Conservation (phyloP, 2,797 vertebrate genomes). For the Masticophis lateralis region DNA sequence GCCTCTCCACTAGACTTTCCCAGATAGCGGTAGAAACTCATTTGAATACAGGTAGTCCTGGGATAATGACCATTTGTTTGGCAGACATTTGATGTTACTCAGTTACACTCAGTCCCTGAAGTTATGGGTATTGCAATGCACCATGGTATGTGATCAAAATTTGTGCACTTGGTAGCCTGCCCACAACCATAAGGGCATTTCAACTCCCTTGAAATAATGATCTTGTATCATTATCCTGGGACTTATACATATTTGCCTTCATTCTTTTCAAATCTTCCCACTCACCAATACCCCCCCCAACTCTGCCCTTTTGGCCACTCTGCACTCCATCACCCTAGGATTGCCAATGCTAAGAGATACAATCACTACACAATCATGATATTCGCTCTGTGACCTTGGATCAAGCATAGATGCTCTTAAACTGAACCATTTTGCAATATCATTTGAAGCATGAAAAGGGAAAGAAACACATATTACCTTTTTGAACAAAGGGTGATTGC, state of each 20-base stretch:
- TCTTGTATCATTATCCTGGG: background rate
- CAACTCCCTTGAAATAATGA: background rate
- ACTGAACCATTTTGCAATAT: background rate
- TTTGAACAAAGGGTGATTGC: background rate
- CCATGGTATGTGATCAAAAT: background rate
- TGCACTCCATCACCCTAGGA: background rate
- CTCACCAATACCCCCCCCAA: background rate
- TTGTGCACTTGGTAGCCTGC: background rate
- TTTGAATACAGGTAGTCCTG: background rate
- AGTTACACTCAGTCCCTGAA: background rate
- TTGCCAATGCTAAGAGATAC: background rate
- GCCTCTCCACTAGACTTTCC: too few relatives aligned
- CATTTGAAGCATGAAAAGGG: background rate
- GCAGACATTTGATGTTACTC: background rate
- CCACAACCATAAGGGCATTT: background rate
- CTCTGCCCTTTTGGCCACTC: background rate
- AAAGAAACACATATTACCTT: background rate
- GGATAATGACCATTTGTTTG: background rate
- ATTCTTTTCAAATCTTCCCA: background rate
- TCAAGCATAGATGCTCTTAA: background rate
- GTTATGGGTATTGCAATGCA: background rate
- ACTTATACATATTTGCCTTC: background rate
- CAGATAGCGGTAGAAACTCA: background rate
- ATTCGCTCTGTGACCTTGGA: background rate
- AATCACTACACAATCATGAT: background rate